Base-by-base conservation (phyloP, 2,797 vertebrate species). In the Dendrocincla tyrannina region DNA sequence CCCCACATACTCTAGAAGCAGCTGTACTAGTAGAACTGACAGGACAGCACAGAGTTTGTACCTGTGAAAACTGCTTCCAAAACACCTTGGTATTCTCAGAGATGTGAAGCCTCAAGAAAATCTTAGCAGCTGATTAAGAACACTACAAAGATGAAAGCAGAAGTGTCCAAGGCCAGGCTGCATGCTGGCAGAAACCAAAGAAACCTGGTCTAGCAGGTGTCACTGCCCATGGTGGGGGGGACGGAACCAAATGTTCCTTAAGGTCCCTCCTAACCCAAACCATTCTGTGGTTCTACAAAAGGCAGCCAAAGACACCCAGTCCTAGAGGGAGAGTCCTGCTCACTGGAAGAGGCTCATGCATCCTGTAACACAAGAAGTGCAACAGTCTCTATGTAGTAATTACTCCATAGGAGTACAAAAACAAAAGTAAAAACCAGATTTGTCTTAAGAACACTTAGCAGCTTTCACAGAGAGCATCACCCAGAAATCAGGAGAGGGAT, bases 361-460 rank as follows among this genome's bases (percentile, higher is more conserved):
- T 85, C 77, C 68, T 44, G 14, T 30, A 76, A 74, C 52, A 79
- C 59, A 82, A 53, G 50, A 66, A 7, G 13, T 13, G 15, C 60
- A 74, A 52, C 3, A 2, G n/a, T 58, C 27, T 80, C 64, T 62
- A 60, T 46, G 80, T 64, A 32, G 4, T 35, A 76, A 70, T 74
- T 72, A 80, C 39, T 85, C n/a, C n/a, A 47, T 0, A 32, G 30
- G 19, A 72, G 10, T 27, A 50, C 50, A 68, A 53, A 0, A 2
- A 69, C 22, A 15, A 46, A 74, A 75, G 53, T 35, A 42, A 89
- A 85, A 80, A 2, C 6, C 0, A 1, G 9, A 42, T 52, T 79
- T 18, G 15, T 23, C 52, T 41, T 74, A 77, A 85, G 85, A 63
- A 25, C 13, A 53, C 7, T 42, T 30, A 17, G 24, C 0, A 0